Evolutionary conservation across 1,140 invertebrate genomes (phyloP).

Genomic region (honey bee (Apis mellifera)): Amel_HAv3.1 CM009931.2:5397001-5397500

Average conservation of each 20-base stretch:
- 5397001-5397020: conserved; percentile 31
- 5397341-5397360: no score
- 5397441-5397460: no score
- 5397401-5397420: no score
- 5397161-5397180: conserved; percentile 88
- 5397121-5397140: conserved; percentile 93
- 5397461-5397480: no score
- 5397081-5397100: conserved; percentile 56
- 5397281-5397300: no score
- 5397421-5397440: no score
- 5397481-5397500: neutral
- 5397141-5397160: conserved; percentile 93
- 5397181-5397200: conserved; percentile 87
- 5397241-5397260: neutral
- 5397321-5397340: no score
- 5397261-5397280: neutral
- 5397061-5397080: conserved; percentile 42
- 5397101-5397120: conserved; percentile 84
- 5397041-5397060: conserved; percentile 66
- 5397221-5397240: conserved; percentile 15
- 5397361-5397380: no score
- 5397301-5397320: no score
- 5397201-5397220: conserved; percentile 85
- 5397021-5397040: conserved; percentile 62
- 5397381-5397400: no score